Evolutionary conservation across 1,140 invertebrate genomes (phyloP).

Genomic region (Dermatophagoides farinae): DNA sequence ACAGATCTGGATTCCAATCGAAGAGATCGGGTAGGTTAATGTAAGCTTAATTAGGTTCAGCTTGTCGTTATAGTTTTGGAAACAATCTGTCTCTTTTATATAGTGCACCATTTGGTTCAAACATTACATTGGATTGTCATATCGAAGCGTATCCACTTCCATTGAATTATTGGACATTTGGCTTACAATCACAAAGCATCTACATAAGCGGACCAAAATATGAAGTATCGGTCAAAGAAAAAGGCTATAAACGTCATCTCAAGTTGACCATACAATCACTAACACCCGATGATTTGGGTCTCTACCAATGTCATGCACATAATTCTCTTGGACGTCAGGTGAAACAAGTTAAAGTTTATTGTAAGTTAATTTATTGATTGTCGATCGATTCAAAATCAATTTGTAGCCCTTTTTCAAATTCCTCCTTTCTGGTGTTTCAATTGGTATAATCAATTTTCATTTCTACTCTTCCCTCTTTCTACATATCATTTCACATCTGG

Average conservation of each 20-base stretch:
- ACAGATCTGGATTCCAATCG: constrained; percentile 9
- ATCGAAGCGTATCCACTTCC: constrained; percentile 23
- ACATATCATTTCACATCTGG: neutral
- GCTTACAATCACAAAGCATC: constrained; percentile 23
- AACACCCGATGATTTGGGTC: constrained; percentile 44
- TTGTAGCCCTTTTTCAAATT: neutral
- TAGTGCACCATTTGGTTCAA: constrained; percentile 26
- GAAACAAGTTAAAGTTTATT: constrained; percentile 64
- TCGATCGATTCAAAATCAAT: neutral
- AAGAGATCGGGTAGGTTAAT: constrained; percentile 4
- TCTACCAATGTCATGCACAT: constrained; percentile 70
- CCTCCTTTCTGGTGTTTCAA: neutral
- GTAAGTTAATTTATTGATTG: constrained; percentile 34
- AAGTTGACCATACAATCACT: constrained; percentile 15
- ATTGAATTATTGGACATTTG: constrained; percentile 21
- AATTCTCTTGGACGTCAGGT: constrained; percentile 79
- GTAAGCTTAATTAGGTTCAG: neutral
- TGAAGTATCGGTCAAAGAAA: constrained; percentile 18
- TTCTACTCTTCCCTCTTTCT: too few species aligned
- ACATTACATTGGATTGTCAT: constrained; percentile 28
- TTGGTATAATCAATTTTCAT: too few species aligned
- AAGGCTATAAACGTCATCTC: constrained; percentile 19
- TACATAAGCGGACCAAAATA: constrained; percentile 19
- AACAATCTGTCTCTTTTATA: constrained; percentile 14
- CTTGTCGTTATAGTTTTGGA: neutral